Evolutionary conservation across 2,888 invertebrate species (phyloP).

Genomic region (Macroteleia sp.): DNA sequence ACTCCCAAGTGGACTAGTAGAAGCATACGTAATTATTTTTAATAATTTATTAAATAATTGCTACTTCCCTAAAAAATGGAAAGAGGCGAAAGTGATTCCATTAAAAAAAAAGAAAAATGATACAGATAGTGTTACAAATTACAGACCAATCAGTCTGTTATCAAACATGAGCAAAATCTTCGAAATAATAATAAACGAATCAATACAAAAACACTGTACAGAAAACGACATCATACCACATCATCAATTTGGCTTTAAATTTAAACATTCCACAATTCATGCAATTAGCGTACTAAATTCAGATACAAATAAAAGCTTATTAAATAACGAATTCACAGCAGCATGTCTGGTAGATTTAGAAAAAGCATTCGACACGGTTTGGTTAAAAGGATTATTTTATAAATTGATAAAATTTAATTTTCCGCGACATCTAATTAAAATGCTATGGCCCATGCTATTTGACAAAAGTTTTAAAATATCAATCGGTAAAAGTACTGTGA

Average conservation of each 20-base stretch:
- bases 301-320: background rate
- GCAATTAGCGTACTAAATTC: background rate
- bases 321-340: background rate
- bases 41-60: slow-evolving; percentile 5
- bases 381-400: background rate
- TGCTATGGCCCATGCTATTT: background rate
- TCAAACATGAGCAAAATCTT: background rate
- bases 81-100: slow-evolving; percentile 22
- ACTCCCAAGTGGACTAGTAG: no score
- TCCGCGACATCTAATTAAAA: background rate
- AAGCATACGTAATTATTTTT: no score
- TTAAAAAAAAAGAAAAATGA: background rate
- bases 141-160: background rate
- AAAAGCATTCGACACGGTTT: background rate
- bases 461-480: background rate
- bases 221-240: background rate
- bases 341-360: background rate
- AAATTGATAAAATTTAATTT: background rate
- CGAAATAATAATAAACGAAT: background rate
- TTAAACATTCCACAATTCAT: background rate
- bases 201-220: background rate
- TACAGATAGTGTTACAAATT: background rate
- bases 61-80: background rate
- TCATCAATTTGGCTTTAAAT: background rate
- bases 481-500: background rate